phyloP scores from a whole-genome alignment of 1,140 invertebrate species.

The Brachionus manjavacas region DNA sequence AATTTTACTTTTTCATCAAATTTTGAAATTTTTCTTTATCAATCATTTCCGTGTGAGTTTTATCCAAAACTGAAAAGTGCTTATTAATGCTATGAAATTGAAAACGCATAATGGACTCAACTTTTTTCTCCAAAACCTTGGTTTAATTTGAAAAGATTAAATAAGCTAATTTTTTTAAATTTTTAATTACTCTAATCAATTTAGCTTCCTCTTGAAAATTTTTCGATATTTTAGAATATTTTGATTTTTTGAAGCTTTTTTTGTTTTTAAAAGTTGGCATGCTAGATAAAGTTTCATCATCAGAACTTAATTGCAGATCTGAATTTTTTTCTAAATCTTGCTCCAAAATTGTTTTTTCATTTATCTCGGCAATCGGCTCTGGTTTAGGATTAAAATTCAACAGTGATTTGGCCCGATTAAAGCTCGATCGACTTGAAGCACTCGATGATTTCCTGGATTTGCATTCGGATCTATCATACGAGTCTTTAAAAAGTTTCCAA shows the following conservation, averaged over 20 bases:
- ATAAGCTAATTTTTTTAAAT: neutral
- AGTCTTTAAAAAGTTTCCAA: slow-evolving; percentile 5
- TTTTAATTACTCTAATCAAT: neutral
- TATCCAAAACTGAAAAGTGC: slow-evolving; percentile 12
- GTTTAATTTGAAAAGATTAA: neutral
- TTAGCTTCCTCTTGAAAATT: neutral
- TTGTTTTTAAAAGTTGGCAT: neutral
- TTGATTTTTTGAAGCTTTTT: neutral
- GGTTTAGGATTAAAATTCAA: neutral
- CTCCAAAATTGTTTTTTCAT: neutral
- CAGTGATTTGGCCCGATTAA: neutral
- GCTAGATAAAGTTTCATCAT: neutral
- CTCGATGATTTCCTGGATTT: neutral
- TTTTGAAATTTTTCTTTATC: neutral
- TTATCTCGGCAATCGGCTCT: neutral
- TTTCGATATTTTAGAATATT: neutral
- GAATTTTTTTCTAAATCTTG: neutral
- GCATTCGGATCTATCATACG: neutral
- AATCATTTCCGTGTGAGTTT: neutral
- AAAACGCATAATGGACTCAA: neutral
- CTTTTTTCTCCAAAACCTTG: slow-evolving; percentile 29
- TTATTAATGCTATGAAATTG: slow-evolving; percentile 35
- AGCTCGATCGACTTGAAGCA: neutral
- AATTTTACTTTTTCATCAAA: neutral
- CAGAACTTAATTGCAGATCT: neutral